Base-by-base conservation (phyloP, 64 coral and sea anemone species). In the Porites australiensis region DNA sequence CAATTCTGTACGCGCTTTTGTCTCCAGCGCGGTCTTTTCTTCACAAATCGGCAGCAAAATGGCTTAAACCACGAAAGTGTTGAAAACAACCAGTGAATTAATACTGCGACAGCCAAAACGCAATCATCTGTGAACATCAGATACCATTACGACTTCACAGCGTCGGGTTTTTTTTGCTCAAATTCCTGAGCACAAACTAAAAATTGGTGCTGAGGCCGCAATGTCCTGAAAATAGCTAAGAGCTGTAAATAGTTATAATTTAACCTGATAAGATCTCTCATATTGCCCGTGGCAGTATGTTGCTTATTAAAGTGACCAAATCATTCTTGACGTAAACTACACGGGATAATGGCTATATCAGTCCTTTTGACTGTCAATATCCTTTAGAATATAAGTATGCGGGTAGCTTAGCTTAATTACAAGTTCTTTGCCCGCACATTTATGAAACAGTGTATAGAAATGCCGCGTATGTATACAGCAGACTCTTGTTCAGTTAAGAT, bases 341-440 rank as follows among this genome's bases (percentile, higher is more conserved):
- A 84, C 46, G 21, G 18, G 45, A 84, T 84, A 68, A 84, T 84
- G 21, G 15, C 47, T 84, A 67, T 67, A 68, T 84, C 47, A 64
- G 44, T 19, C 14, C 50, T 50, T 23, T 52, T 69, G 27, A 37
- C 27, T 51, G 20, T 47, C 13, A 55, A 13, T 23, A 50, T 57
- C 15, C 13, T 16, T 50, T 84, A 12, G 46, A 2, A 84, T 84
- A 84, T 84, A 51, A 44, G 45, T 50, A 19, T 7, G 4, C 62
- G 59, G 19, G 5, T 6, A 50, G 18, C 18, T 47, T 9, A 83
- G 62, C 11, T 47, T 50, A 43, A 2, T 10, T 51, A 46, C 18
- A 4, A 64, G 9, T 64, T 4, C 16, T 16, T 44, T 61, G 44
- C 22, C 10, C 13, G 57, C 13, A 23, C n/a, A 45, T 3, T 57